Conservation (phyloP, 1,140 invertebrate species). For the Chrysoperla carnea region DNA sequence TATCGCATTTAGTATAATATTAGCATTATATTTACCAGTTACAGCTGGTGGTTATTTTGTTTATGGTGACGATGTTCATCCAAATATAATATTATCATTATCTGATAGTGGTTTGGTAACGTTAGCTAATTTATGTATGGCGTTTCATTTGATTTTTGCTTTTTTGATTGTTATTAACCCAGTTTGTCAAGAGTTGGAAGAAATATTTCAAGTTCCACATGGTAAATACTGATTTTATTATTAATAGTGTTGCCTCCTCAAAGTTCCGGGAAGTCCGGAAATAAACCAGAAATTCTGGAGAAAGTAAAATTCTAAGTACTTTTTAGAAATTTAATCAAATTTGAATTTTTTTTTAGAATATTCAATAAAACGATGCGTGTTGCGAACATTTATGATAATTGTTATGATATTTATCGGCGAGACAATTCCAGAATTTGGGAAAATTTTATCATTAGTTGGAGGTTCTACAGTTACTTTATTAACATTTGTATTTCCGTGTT, state of each 20-base stretch:
- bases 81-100: constrained; percentile 34
- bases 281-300: no score
- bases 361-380: constrained; percentile 35
- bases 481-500: constrained; percentile 45
- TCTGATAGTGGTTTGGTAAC: constrained; percentile 25
- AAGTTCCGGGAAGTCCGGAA: no score
- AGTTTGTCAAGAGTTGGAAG: constrained; percentile 48
- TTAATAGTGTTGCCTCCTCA: no score
- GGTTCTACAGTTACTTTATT: constrained; percentile 45
- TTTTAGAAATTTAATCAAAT: neutral
- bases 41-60: constrained; percentile 35
- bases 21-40: constrained; percentile 36
- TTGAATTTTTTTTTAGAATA: constrained; percentile 32
- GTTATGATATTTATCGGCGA: constrained; percentile 44
- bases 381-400: constrained; percentile 35
- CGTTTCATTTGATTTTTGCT: constrained; percentile 38
- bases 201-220: constrained; percentile 40
- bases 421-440: constrained; percentile 48
- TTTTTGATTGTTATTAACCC: constrained; percentile 49
- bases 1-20: constrained; percentile 35
- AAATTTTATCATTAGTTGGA: constrained; percentile 51
- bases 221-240: constrained; percentile 28
- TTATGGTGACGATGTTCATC: constrained; percentile 32
- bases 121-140: constrained; percentile 37
- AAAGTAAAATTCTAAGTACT: no score